Percentiles rank a stretch among this genome's conserved stretches.
These are phyloP conservation scores for Hafferia zeledoni DNA, from an alignment of 2,797 vertebrate species.

Conservation along the genomic window DNA sequence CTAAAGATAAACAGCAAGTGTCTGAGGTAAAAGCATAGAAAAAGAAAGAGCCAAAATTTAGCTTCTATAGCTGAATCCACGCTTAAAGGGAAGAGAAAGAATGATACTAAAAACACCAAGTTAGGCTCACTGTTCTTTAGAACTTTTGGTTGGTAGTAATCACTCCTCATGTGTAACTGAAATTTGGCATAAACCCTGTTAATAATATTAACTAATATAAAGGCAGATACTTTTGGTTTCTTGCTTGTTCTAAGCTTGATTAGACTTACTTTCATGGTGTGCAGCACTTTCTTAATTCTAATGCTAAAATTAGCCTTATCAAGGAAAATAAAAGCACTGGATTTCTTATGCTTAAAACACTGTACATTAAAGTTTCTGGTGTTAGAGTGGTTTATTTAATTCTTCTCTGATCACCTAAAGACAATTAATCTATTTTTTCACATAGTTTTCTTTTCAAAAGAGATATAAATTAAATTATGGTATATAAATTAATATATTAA, in stretches of 20 bases:
- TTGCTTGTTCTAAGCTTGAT: neutral
- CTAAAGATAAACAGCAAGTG: neutral
- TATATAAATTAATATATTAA: neutral
- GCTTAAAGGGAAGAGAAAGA: neutral
- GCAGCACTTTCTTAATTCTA: neutral
- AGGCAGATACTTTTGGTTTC: neutral
- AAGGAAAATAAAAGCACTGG: neutral
- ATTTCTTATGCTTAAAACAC: neutral
- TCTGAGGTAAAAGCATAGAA: neutral
- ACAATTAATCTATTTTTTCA: neutral
- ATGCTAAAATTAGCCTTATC: neutral
- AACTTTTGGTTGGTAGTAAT: neutral
- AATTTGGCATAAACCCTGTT: neutral
- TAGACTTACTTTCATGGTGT: neutral
- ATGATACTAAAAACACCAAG: neutral
- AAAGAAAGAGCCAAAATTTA: neutral
- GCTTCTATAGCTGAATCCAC: neutral
- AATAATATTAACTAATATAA: neutral
- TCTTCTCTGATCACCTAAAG: neutral
- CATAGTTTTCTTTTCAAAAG: neutral
- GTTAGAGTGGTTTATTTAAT: neutral
- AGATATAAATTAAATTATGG: neutral
- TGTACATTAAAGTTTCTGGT: neutral
- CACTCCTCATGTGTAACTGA: neutral
- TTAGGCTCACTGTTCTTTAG: neutral